Evolutionary conservation across 2,797 vertebrate genomes (phyloP).

Genomic region (Crenichthys baileyi): DNA sequence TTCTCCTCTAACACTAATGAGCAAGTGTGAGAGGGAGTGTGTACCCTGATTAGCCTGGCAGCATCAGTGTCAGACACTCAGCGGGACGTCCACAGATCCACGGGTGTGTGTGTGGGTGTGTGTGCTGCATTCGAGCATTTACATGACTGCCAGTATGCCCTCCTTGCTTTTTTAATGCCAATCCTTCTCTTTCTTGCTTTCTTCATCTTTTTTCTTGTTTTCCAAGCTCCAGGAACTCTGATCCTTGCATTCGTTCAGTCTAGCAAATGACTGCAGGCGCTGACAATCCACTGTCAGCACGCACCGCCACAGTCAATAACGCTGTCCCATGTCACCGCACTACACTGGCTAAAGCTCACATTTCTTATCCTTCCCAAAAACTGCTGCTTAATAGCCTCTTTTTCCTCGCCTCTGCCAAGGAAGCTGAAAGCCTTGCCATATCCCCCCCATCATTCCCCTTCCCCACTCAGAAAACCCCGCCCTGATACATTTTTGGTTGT

Average conservation of each 20-base stretch:
- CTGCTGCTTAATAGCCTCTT: conserved; percentile 73
- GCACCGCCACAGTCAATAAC: conserved; percentile 79
- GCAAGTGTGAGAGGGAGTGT: conserved; percentile 58
- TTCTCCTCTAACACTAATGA: conserved; percentile 68
- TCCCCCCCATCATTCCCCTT: conserved; percentile 21
- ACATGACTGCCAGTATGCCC: conserved; percentile 59
- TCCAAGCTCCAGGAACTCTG: conserved; percentile 72
- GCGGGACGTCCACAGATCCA: conserved; percentile 65
- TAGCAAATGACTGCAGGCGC: conserved; percentile 82
- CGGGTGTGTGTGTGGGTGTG: conserved; percentile 45
- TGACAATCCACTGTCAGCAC: conserved; percentile 84
- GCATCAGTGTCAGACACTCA: conserved; percentile 84
- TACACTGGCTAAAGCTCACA: conserved; percentile 79
- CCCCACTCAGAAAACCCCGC: conserved; percentile 26
- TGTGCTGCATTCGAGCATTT: conserved; percentile 60
- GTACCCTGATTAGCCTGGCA: conserved; percentile 86
- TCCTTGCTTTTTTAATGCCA: conserved; percentile 43
- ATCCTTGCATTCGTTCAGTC: conserved; percentile 71
- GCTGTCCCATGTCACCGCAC: conserved; percentile 80
- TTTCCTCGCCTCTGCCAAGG: conserved; percentile 63
- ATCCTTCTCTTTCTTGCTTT: conserved; percentile 57
- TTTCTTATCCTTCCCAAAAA: conserved; percentile 78
- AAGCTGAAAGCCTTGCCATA: conserved; percentile 67
- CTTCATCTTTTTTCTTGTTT: conserved; percentile 53
- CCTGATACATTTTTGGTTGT: conserved; percentile 63